Percentiles rank a stretch among this genome's conserved stretches.
These are phyloP conservation scores for Paralichthys olivaceus DNA, from an alignment of 2,113 vertebrate species.

Conservation along the genomic window DNA sequence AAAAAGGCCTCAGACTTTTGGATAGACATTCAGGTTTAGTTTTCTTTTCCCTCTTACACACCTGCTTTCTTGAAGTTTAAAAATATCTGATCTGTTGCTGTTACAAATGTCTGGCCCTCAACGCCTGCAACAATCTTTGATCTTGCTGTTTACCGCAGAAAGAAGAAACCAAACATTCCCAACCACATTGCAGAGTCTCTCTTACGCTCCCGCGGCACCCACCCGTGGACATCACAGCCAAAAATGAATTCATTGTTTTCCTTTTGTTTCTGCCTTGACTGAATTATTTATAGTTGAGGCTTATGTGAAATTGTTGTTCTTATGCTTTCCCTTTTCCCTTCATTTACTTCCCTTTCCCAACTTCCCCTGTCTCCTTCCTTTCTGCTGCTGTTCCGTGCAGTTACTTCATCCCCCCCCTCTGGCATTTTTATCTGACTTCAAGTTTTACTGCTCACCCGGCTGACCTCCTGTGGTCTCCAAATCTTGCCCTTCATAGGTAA, in stretches of 20 bases:
- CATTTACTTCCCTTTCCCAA: slow-evolving; percentile 38
- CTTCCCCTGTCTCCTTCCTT: not conserved
- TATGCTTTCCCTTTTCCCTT: slow-evolving; percentile 43
- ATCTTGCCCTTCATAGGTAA: slow-evolving; percentile 77
- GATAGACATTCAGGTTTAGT: not conserved
- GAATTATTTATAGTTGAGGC: slow-evolving; percentile 74
- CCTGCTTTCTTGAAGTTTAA: slow-evolving; percentile 18
- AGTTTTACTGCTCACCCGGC: not conserved
- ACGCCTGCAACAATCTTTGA: slow-evolving; percentile 37
- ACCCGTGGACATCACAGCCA: slow-evolving; percentile 59
- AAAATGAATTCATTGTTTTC: slow-evolving; percentile 65
- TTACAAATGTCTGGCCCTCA: slow-evolving; percentile 32
- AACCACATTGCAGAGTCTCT: slow-evolving; percentile 39
- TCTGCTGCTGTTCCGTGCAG: not conserved
- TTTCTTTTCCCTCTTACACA: not conserved
- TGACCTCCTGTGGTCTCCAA: not conserved
- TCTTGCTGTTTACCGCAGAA: slow-evolving; percentile 58
- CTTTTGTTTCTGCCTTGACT: slow-evolving; percentile 50
- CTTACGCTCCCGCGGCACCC: slow-evolving; percentile 46
- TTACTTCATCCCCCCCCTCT: not conserved
- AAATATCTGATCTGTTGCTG: slow-evolving; percentile 27
- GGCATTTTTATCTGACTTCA: not conserved
- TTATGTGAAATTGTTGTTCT: slow-evolving; percentile 54
- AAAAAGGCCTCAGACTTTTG: not conserved
- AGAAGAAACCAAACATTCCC: slow-evolving; percentile 57